A percentile compares a stretch with the other conserved stretches of the same genome.
Evolutionary conservation across 2,797 vertebrate genomes (phyloP).

Genomic region (Phrynocephalus forsythii): DNA sequence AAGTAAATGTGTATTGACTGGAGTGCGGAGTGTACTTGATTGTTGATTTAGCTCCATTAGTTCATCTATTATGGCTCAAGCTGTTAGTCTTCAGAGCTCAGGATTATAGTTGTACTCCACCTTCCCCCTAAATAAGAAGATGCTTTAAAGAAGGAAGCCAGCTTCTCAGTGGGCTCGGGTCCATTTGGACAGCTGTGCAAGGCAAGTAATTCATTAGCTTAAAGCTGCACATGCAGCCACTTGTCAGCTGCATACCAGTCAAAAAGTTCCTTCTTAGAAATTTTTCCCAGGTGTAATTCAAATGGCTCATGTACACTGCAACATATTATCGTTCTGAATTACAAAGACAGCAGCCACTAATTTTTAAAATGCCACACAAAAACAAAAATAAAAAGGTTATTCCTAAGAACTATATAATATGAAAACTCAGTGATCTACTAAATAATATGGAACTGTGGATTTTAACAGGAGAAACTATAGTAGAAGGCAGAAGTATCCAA

Average conservation of each 20-base stretch:
- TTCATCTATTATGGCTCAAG: neutral
- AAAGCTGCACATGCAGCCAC: constrained; percentile 1
- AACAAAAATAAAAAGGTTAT: neutral
- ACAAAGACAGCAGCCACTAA: neutral
- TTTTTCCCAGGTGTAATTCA: neutral
- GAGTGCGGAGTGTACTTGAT: constrained; percentile 30
- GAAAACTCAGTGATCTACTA: no score
- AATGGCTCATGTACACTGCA: neutral
- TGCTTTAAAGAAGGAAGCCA: neutral
- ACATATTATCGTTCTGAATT: neutral
- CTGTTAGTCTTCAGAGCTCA: neutral
- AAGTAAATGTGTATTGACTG: constrained; percentile 16
- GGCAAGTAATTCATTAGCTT: neutral
- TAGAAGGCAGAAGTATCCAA: no score
- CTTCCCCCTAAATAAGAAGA: neutral
- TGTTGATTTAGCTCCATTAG: constrained; percentile 16
- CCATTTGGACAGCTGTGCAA: constrained; percentile 9
- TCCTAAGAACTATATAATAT: neutral
- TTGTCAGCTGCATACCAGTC: neutral
- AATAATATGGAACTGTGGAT: neutral
- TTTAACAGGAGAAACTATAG: no score
- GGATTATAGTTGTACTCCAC: neutral
- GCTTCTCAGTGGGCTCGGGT: constrained; percentile 11
- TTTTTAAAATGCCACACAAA: neutral
- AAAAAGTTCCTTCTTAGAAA: neutral